Evolutionary conservation across 2,113 vertebrate genomes (phyloP), one percentile per base, ranked within the genome.

Genomic region (Mastomys natalensis): DNA sequence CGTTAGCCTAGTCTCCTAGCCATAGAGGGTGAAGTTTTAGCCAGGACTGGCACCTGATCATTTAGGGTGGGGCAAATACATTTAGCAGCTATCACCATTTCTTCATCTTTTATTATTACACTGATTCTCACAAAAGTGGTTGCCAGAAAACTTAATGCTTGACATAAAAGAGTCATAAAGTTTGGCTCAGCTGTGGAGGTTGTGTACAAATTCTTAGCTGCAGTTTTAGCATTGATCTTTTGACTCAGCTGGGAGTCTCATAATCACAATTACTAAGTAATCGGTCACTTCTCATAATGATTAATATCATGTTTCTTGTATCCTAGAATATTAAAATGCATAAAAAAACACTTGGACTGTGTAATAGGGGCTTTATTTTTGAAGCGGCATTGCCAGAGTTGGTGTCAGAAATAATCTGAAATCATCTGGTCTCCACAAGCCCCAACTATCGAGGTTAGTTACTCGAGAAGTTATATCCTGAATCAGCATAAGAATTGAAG

Each of bases 391-490:
- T 96, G 84, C 84, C 74, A 86, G 87, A 97, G 48, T 70, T 85
- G 73, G 88, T 95, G 80, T 80, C 93, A 77, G 70, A 87, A 91
- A 92, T 96, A 87, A 21, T 88, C 81, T 74, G 6, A 72, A 74
- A 88, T 93, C 48, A 34, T 51, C 45, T 78, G 76, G 45, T 40
- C 74, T 81, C 84, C 95, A 48, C 90, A 90, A 95, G 68, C 31
- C 81, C 91, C 95, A 96, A 90, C 92, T 93, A 86, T 24, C 85
- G 78, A 96, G 84, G 72, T 34, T 87, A 64, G 31, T 74, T 90
- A 86, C 93, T 13, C 96, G 89, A 96, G 92, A 97, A 96, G 93
- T 48, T 66, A 4, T 90, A 86, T 95, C 72, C 92, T 96, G 89
- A 97, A 91, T 97, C 94, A 96, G 89, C 31, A 29, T 92, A 60